phyloP scores from a whole-genome alignment of 2,113 vertebrate genomes.

The Elanoides forficatus region DNA sequence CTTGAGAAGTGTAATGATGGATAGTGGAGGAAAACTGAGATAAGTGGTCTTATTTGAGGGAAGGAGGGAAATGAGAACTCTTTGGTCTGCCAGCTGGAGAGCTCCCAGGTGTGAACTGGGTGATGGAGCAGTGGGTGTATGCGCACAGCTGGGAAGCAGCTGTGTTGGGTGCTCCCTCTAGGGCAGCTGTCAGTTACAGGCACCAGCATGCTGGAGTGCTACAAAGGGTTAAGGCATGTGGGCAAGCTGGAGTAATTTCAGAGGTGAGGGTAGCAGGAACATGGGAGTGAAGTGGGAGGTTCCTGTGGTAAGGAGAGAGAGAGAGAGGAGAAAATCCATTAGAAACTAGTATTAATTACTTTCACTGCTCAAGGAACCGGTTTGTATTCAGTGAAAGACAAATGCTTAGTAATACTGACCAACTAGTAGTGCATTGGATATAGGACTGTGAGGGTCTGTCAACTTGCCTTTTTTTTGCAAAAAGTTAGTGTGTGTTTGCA shows the following conservation, averaged over 20 bases:
- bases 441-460: not conserved
- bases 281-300: not conserved
- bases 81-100: not conserved
- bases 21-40: not conserved
- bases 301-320: not conserved
- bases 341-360: not conserved
- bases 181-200: not conserved
- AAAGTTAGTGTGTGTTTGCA: not conserved
- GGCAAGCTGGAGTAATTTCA: not conserved
- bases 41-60: not conserved
- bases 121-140: not conserved
- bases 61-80: not conserved
- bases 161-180: fast-evolving
- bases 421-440: not conserved
- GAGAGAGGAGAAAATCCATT: not conserved
- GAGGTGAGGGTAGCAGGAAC: not conserved
- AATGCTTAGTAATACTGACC: not conserved
- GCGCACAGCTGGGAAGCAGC: not conserved
- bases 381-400: not conserved
- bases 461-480: not conserved
- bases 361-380: not conserved
- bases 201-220: not conserved
- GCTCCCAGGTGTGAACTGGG: not conserved
- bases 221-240: not conserved
- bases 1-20: not conserved